Evolutionary conservation across 1,140 invertebrate genomes (phyloP).

Genomic region (Eupristina koningsbergeri): DNA sequence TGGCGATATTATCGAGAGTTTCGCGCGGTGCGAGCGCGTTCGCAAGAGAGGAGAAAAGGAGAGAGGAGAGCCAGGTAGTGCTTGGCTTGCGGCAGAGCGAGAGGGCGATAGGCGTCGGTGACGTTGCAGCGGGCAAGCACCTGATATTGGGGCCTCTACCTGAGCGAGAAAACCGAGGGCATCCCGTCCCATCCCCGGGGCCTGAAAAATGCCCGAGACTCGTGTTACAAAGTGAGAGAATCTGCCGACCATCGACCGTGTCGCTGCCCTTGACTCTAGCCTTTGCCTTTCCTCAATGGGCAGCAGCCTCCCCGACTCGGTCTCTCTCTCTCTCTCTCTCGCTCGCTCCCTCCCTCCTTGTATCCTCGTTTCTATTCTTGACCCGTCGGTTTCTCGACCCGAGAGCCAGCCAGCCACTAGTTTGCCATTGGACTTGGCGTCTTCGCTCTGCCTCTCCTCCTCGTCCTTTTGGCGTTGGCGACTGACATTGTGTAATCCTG

Average conservation of each 20-base stretch:
- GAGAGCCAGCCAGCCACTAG: too few relatives aligned
- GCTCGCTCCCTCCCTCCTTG: neutral
- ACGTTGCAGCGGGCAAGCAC: neutral
- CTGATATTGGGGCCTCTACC: conserved; percentile 15
- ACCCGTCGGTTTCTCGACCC: neutral
- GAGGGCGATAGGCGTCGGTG: neutral
- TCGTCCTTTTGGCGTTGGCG: neutral
- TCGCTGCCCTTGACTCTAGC: neutral
- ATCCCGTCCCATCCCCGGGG: neutral
- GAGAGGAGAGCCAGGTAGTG: too few relatives aligned
- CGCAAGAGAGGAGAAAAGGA: neutral
- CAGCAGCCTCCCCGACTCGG: too few relatives aligned
- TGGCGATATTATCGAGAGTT: neutral
- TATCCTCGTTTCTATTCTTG: conserved; percentile 1
- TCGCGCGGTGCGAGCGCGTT: neutral
- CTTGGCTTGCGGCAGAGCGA: neutral
- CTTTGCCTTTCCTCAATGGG: neutral
- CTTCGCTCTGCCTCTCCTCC: neutral
- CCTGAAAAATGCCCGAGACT: neutral
- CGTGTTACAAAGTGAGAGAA: conserved; percentile 23
- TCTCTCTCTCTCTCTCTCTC: neutral
- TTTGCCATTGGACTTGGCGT: neutral
- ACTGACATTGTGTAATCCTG: too few relatives aligned
- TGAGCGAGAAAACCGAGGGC: neutral
- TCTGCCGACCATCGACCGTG: conserved; percentile 2